Base-by-base conservation (phyloP, 2,888 invertebrate species). In the Andricus curvator region DNA sequence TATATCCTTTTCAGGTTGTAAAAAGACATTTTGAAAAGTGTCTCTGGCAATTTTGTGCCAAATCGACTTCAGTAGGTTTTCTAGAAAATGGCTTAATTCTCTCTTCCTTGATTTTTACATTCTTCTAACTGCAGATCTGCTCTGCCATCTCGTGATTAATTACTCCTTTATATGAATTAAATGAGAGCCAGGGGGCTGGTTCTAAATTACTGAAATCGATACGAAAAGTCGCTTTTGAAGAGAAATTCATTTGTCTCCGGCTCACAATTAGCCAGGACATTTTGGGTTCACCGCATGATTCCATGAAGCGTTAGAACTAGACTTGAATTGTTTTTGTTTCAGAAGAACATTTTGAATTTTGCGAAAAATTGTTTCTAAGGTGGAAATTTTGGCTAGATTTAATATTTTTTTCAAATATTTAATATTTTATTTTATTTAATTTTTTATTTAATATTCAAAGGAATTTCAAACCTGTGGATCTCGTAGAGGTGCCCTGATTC, bases 391-490 rank as follows among this genome's bases (percentile, higher is more conserved):
- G 70, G 78, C 76, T 78, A 65, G 15, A 56, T 11, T 60, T 11
- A 3, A 4, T 60, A 22, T n/a, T n/a, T n/a, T n/a, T n/a, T n/a
- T n/a, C n/a, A n/a, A n/a, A n/a, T n/a, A n/a, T n/a, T n/a, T n/a
- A n/a, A n/a, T n/a, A n/a, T n/a, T n/a, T n/a, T n/a, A n/a, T n/a
- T n/a, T n/a, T n/a, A n/a, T n/a, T n/a, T n/a, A n/a, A n/a, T n/a
- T n/a, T n/a, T n/a, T n/a, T n/a, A 56, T 11, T 60, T 11, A 3
- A 4, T 60, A 22, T 79, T 83, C 66, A 70, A 76, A 48, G 62
- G 80, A 67, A 78, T 79, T 80, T 56, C 84, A 79, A 83, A 90
- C 90, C 89, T 90, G 90, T 25, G 90, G 88, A 84, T 90, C 90
- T 76, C 86, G 88, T 62, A 87, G 82, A 48, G 90, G 88, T 67